Evolutionary conservation across 2,888 invertebrate species (phyloP).

Genomic region (Ectemnius continuus): DNA sequence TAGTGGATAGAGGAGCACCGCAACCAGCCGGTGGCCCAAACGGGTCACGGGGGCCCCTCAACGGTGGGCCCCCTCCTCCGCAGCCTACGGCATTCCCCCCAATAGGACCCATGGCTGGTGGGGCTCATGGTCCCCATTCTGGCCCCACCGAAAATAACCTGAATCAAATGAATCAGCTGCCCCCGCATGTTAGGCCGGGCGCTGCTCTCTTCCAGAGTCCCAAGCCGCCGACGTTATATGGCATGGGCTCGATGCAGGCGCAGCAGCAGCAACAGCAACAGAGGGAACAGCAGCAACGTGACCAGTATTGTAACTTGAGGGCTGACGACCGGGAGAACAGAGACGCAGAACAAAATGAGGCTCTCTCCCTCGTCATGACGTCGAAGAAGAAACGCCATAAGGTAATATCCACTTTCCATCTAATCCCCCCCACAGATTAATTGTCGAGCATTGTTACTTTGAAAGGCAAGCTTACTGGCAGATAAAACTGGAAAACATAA

Average conservation of each 20-base stretch:
- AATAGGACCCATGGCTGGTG: slow-evolving; percentile 79
- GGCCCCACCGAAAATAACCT: slow-evolving; percentile 79
- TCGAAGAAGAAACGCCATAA: slow-evolving; percentile 98
- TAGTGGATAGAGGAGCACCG: slow-evolving; percentile 82
- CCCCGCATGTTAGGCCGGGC: slow-evolving; percentile 84
- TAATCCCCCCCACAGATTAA: neutral
- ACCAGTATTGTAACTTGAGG: slow-evolving; percentile 74
- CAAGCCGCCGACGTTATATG: slow-evolving; percentile 83
- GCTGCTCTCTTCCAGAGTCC: slow-evolving; percentile 90
- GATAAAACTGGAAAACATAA: slow-evolving; percentile 42
- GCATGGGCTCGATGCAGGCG: slow-evolving; percentile 78
- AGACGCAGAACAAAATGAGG: slow-evolving; percentile 94
- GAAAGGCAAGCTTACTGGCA: slow-evolving; percentile 1
- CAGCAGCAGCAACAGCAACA: slow-evolving; percentile 79
- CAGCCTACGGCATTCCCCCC: slow-evolving; percentile 81
- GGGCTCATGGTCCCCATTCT: slow-evolving; percentile 73
- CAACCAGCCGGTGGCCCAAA: slow-evolving; percentile 78
- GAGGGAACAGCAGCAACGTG: slow-evolving; percentile 73
- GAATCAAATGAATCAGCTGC: slow-evolving; percentile 80
- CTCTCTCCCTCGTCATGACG: slow-evolving; percentile 95
- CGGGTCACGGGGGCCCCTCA: slow-evolving; percentile 76
- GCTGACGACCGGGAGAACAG: slow-evolving; percentile 73
- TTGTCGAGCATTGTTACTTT: slow-evolving; percentile 9
- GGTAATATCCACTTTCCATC: slow-evolving; percentile 77
- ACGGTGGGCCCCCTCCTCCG: slow-evolving; percentile 76